phyloP scores from a whole-genome alignment of 2,797 vertebrate genomes.

The Tarsius wallacei region DNA sequence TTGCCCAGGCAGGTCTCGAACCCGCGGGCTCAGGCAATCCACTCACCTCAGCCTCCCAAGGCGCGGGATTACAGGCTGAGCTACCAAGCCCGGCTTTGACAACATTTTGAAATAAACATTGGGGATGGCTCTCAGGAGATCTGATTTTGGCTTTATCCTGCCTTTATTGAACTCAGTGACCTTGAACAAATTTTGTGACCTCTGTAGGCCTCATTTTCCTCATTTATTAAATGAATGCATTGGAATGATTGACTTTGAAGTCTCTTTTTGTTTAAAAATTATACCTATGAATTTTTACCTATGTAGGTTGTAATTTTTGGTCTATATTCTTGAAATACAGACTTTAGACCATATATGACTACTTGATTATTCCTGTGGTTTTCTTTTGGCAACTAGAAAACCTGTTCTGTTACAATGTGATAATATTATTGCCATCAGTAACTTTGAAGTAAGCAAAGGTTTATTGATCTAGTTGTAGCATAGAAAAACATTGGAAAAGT shows the following conservation, averaged over 20 bases:
- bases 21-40: no score
- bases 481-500: neutral
- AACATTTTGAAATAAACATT: neutral
- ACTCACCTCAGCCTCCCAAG: no score
- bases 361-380: slow-evolving; percentile 53
- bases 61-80: no score
- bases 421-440: slow-evolving; percentile 18
- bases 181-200: neutral
- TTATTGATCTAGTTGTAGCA: neutral
- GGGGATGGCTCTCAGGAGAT: neutral
- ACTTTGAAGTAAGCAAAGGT: slow-evolving; percentile 18
- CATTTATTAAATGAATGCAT: neutral
- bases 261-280: slow-evolving; percentile 50
- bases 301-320: slow-evolving; percentile 33
- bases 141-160: neutral
- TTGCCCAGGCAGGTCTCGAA: no score
- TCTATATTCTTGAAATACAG: slow-evolving; percentile 62
- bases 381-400: slow-evolving; percentile 52
- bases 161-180: neutral
- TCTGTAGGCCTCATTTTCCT: neutral
- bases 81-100: no score
- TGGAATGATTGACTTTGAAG: neutral
- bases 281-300: no score
- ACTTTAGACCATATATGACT: slow-evolving; percentile 19
- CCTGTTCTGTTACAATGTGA: neutral